phyloP scores from a whole-genome alignment of 1,140 invertebrate genomes.

The Latrodectus geometricus region DNA sequence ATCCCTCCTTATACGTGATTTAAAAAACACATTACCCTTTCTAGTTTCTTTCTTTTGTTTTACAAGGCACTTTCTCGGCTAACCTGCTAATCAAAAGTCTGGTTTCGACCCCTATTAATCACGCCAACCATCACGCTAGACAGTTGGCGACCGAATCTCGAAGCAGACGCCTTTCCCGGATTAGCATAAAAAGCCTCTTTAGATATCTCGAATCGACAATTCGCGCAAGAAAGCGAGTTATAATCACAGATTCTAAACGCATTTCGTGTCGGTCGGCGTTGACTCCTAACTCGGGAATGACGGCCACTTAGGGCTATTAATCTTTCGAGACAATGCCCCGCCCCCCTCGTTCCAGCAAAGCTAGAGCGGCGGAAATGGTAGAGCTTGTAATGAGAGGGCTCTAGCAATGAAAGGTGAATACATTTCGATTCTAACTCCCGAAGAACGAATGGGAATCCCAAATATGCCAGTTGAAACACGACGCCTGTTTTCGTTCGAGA shows the following conservation, averaged over 20 bases:
- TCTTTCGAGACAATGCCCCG: conserved; percentile 37
- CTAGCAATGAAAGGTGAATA: conserved; percentile 27
- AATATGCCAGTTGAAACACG: too few relatives aligned
- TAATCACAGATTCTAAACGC: conserved; percentile 36
- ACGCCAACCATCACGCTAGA: conserved; percentile 23
- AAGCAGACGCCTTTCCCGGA: conserved; percentile 17
- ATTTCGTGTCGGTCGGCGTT: conserved; percentile 24
- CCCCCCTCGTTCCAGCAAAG: conserved; percentile 28
- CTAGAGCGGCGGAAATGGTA: conserved; percentile 36
- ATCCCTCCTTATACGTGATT: background rate
- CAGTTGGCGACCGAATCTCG: conserved; percentile 5
- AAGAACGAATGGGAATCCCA: too few relatives aligned
- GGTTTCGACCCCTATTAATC: conserved; percentile 27
- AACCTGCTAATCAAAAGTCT: conserved; percentile 46
- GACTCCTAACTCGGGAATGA: conserved; percentile 49
- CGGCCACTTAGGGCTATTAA: conserved; percentile 29
- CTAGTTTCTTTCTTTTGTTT: conserved; percentile 3
- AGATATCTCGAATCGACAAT: background rate
- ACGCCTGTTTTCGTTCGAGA: too few relatives aligned
- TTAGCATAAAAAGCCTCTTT: conserved; percentile 54
- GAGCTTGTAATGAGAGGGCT: conserved; percentile 46
- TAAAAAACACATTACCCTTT: background rate
- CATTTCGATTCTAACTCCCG: background rate
- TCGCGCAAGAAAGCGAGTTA: background rate
- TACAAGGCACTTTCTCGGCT: background rate